phyloP scores from a whole-genome alignment of 1,140 invertebrate species.

The Cydia fagiglandana region DNA sequence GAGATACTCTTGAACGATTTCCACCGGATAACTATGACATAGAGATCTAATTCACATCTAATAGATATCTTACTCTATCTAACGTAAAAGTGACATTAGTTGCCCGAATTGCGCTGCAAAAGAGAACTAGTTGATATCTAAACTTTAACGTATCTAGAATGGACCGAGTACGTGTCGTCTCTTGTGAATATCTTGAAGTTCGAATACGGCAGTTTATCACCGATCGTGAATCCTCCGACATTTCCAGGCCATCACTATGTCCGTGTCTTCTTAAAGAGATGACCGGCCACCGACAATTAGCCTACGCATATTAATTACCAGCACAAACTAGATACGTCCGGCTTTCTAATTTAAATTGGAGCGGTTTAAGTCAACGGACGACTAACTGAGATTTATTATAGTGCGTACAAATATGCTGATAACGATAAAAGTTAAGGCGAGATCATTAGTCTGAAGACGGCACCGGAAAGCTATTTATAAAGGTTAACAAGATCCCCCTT shows the following conservation, averaged over 20 bases:
- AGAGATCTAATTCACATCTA: too few relatives aligned
- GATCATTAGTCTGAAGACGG: slow-evolving; percentile 14
- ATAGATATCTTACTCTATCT: too few relatives aligned
- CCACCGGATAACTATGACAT: too few relatives aligned
- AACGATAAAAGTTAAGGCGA: slow-evolving; percentile 25
- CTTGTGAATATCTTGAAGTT: too few relatives aligned
- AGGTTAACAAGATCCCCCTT: not conserved
- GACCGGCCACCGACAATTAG: slow-evolving; percentile 67
- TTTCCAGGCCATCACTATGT: slow-evolving; percentile 43
- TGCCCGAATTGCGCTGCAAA: too few relatives aligned
- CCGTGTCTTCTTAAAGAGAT: slow-evolving; percentile 50
- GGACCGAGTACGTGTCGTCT: too few relatives aligned
- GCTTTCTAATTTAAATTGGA: slow-evolving; percentile 73
- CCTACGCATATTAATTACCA: slow-evolving; percentile 68
- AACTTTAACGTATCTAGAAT: too few relatives aligned
- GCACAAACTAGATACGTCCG: slow-evolving; percentile 61
- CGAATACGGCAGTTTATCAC: too few relatives aligned
- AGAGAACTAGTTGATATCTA: too few relatives aligned
- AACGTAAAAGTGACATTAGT: too few relatives aligned
- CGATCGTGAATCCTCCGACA: slow-evolving; percentile 22
- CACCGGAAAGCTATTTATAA: slow-evolving; percentile 2
- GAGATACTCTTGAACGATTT: too few relatives aligned
- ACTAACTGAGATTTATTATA: slow-evolving; percentile 29
- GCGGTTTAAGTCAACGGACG: slow-evolving; percentile 55
- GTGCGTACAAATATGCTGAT: slow-evolving; percentile 18